Percentiles rank a stretch among this genome's conserved stretches.
Conservation (phyloP, 2,888 invertebrate species). For the Azorinus chamasolen region DNA sequence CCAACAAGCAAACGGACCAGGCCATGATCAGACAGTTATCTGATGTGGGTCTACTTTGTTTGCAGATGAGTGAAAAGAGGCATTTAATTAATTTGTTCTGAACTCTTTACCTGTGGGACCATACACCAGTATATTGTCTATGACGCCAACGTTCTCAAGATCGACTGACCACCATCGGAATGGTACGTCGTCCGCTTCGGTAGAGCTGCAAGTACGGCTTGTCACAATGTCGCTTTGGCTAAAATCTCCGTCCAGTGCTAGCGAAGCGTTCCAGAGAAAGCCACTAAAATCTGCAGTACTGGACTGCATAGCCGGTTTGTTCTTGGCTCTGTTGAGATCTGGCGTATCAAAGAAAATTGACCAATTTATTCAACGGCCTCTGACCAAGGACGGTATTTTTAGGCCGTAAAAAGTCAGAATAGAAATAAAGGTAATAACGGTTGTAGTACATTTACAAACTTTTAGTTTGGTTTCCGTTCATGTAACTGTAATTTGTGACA, state of each 20-base stretch:
- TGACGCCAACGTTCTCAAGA: slow-evolving; percentile 21
- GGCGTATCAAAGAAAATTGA: not conserved
- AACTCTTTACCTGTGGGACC: slow-evolving; percentile 41
- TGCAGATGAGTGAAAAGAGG: too few relatives aligned
- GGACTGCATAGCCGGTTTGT: slow-evolving; percentile 42
- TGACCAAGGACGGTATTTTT: too few relatives aligned
- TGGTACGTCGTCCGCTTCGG: not conserved
- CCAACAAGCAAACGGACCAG: too few relatives aligned
- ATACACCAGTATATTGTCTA: slow-evolving; percentile 43
- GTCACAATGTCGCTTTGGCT: slow-evolving; percentile 9
- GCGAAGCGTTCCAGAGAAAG: slow-evolving; percentile 23
- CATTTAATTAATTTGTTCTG: too few relatives aligned
- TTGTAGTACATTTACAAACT: too few relatives aligned
- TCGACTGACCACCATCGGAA: slow-evolving; percentile 46
- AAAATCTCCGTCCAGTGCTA: slow-evolving; percentile 49
- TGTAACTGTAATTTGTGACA: too few relatives aligned
- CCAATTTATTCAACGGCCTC: too few relatives aligned
- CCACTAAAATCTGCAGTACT: slow-evolving; percentile 11
- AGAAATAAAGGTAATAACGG: too few relatives aligned
- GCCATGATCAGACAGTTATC: too few relatives aligned
- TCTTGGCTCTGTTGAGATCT: slow-evolving; percentile 47
- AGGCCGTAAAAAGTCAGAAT: too few relatives aligned
- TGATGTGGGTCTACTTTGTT: too few relatives aligned
- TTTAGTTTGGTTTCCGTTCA: too few relatives aligned
- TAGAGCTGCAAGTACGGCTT: slow-evolving; percentile 42